Evolutionary conservation across 2,797 vertebrate species (phyloP).

Genomic region (Rhabdomys pumilio): DNA sequence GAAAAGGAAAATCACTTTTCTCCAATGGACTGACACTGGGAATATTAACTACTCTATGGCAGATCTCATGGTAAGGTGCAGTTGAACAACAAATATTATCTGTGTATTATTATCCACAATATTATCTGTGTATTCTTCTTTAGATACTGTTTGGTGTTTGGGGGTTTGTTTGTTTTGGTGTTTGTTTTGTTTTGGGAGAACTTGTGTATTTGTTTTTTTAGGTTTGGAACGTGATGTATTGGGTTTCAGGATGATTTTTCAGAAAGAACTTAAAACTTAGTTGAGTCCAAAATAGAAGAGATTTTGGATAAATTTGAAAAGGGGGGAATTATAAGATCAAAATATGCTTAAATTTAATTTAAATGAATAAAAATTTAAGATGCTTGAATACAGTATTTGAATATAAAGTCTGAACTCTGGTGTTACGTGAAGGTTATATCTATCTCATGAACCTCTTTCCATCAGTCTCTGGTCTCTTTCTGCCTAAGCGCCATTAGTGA

Average conservation of each 20-base stretch:
- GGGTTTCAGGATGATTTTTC: not conserved
- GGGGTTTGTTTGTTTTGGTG: not conserved
- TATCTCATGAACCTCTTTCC: not conserved
- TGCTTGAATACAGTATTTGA: not conserved
- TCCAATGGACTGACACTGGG: not conserved
- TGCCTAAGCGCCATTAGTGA: not conserved
- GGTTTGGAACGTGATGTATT: not conserved
- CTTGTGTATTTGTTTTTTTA: not conserved
- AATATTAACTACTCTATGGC: not conserved
- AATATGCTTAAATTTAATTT: not conserved
- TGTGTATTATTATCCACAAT: not conserved
- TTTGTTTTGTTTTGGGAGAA: not conserved
- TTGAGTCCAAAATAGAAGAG: not conserved
- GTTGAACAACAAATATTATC: not conserved
- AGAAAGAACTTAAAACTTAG: not conserved
- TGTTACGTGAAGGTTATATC: no score
- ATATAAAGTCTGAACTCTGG: no score
- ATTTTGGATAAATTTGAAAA: not conserved
- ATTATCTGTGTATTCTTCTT: not conserved
- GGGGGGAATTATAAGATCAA: not conserved
- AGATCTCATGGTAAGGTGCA: not conserved
- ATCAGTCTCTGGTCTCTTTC: not conserved
- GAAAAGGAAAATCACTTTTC: not conserved
- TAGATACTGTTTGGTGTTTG: not conserved
- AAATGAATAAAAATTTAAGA: not conserved